Evolutionary conservation across 1,140 invertebrate species (phyloP).

Genomic region (Papilio machaon): DNA sequence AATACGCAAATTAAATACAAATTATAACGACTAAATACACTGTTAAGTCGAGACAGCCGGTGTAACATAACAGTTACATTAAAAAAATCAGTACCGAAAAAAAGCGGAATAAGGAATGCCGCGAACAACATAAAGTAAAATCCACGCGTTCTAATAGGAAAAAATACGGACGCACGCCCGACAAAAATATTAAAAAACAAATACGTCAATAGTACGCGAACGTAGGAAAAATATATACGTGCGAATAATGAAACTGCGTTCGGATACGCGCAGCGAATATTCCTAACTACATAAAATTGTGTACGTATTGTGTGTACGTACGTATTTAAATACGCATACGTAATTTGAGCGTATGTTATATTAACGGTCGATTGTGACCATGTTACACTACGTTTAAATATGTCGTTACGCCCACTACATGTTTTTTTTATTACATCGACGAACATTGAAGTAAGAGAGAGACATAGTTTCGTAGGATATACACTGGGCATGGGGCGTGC

Average conservation of each 20-base stretch:
- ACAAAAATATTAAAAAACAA: constrained; percentile 17
- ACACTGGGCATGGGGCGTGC: constrained; percentile 50
- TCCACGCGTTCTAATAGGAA: constrained; percentile 60
- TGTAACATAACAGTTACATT: constrained; percentile 43
- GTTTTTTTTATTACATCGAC: constrained; percentile 36
- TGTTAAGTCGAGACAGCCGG: constrained; percentile 48
- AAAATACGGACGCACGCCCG: constrained; percentile 49
- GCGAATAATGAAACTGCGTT: constrained; percentile 23
- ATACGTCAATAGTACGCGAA: constrained; percentile 36
- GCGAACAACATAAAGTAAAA: constrained; percentile 57
- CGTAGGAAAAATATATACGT: constrained; percentile 24
- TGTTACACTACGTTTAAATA: constrained; percentile 36
- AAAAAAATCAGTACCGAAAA: constrained; percentile 74
- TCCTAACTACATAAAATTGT: constrained; percentile 25
- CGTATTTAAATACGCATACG: constrained; percentile 32
- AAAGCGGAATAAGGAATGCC: constrained; percentile 64
- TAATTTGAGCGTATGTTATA: constrained; percentile 25
- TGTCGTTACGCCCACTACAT: constrained; percentile 38
- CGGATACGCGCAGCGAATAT: neutral
- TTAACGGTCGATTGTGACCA: neutral
- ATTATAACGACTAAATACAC: constrained; percentile 46
- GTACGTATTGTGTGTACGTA: constrained; percentile 21
- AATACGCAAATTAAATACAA: constrained; percentile 64
- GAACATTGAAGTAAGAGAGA: constrained; percentile 40
- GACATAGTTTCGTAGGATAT: constrained; percentile 36